Evolutionary conservation across 2,113 vertebrate genomes (phyloP).

Genomic region (Macaca fascicularis): T2T-MFA8v1.1 NC_088375.1:180340501-180341000

Average conservation of each 20-base stretch:
- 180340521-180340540: too few species aligned
- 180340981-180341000: constrained; percentile 62
- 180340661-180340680: not conserved
- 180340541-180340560: too few species aligned
- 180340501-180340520: too few species aligned
- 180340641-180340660: not conserved
- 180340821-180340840: not conserved
- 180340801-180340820: not conserved
- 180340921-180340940: constrained; percentile 27
- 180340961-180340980: constrained; percentile 36
- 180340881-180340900: constrained; percentile 62
- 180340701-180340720: not conserved
- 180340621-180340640: not conserved
- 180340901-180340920: constrained; percentile 45
- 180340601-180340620: fast-evolving
- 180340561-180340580: not conserved
- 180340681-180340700: not conserved
- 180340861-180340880: not conserved
- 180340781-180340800: not conserved
- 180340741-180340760: not conserved
- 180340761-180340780: not conserved
- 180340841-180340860: not conserved
- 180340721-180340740: not conserved
- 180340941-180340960: not conserved
- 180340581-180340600: not conserved